phyloP scores from a whole-genome alignment of 2,888 invertebrate genomes.

The Drosophila putrida region DNA sequence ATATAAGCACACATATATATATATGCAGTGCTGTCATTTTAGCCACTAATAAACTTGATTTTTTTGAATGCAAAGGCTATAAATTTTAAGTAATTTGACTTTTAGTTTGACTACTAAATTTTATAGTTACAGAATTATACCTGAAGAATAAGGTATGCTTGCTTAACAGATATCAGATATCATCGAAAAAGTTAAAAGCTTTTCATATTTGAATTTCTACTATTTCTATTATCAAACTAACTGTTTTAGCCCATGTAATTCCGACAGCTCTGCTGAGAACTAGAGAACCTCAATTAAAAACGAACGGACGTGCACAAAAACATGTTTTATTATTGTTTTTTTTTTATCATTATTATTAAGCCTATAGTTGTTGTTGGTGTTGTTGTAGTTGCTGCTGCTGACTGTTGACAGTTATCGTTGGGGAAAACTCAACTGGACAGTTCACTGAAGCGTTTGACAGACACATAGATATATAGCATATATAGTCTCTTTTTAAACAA shows the following conservation, averaged over 20 bases:
- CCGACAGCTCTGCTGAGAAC: slow-evolving; percentile 23
- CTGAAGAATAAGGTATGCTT: too few species aligned
- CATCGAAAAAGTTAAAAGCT: too few species aligned
- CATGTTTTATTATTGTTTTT: slow-evolving; percentile 64
- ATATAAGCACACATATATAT: slow-evolving; percentile 4
- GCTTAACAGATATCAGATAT: too few species aligned
- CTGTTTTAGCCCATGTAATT: background rate
- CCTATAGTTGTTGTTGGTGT: slow-evolving; percentile 8
- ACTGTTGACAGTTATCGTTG: slow-evolving; percentile 51
- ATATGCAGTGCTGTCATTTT: slow-evolving; percentile 10
- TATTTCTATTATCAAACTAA: too few species aligned
- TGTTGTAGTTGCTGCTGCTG: slow-evolving; percentile 3
- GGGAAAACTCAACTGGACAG: slow-evolving; percentile 44
- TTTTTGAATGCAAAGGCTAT: too few species aligned
- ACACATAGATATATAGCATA: background rate
- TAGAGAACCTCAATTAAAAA: slow-evolving; percentile 54
- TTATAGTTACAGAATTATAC: too few species aligned
- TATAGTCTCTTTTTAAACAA: slow-evolving; percentile 28
- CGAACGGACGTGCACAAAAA: slow-evolving; percentile 61
- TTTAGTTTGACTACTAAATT: too few species aligned
- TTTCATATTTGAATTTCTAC: too few species aligned
- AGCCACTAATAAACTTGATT: too few species aligned
- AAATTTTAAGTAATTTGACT: too few species aligned
- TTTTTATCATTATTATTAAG: slow-evolving; percentile 25
- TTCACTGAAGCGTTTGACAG: slow-evolving; percentile 4